Conservation (phyloP, 1,140 invertebrate species). For the Cotesia glomerata region DNA sequence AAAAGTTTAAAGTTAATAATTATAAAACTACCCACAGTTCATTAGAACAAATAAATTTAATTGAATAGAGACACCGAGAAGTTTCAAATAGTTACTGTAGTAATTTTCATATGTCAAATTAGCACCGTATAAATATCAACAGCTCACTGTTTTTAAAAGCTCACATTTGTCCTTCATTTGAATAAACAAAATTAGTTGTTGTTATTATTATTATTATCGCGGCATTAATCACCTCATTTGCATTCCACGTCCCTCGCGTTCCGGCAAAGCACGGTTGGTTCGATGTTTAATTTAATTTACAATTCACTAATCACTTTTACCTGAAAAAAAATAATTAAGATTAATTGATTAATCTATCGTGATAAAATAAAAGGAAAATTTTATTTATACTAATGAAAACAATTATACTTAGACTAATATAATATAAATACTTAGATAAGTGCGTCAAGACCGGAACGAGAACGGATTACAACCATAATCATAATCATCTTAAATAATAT, state of each 20-base stretch:
- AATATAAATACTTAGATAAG: background rate
- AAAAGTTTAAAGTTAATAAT: background rate
- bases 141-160: no score
- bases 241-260: conserved; percentile 8
- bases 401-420: no score
- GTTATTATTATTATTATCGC: background rate
- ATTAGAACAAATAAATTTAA: no score
- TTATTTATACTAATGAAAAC: background rate
- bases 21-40: background rate
- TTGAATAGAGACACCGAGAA: no score
- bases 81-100: no score
- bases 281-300: background rate
- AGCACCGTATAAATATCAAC: no score
- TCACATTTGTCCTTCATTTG: background rate
- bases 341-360: background rate
- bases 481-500: conserved; percentile 42
- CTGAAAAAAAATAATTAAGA: background rate
- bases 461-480: background rate
- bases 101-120: no score
- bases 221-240: conserved; percentile 1
- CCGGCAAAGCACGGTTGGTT: background rate
- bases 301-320: background rate
- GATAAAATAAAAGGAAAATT: background rate
- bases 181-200: background rate
- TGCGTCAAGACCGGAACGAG: background rate